Base-by-base conservation (phyloP, 1,140 invertebrate genomes). In the Drosophila paulistorum region DNA sequence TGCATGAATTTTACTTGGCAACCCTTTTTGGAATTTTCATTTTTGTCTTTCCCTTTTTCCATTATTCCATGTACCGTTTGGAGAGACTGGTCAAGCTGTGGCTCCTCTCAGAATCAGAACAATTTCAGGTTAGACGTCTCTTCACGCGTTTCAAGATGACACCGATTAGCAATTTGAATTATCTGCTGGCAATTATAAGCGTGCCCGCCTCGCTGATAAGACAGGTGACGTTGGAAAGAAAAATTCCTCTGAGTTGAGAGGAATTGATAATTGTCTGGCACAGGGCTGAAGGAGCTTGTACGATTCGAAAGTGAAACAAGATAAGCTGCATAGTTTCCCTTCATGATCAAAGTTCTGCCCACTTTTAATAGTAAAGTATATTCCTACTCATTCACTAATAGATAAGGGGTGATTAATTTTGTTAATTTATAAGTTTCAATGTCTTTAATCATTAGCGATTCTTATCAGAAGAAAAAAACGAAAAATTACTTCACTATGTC, bases 401-500 rank as follows among this genome's bases (percentile, higher is more conserved):
- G 74, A 77, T 77, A 77, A 77, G 20, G 69, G 55, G 55, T 77
- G 66, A 70, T 77, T 77, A 76, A 70, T 42, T 54, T 57, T 42
- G 33, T 58, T 64, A 67, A 55, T 71, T 76, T 60, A 70, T 65
- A 63, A 65, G 51, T 59, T 42, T 63, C 61, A 42, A 33, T 35
- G 30, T 57, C 41, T 30, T 60, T 64, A 60, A 74, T 76, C 60
- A 66, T 51, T 55, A 35, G 10, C 39, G 42, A 76, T 59, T 55
- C 42, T 48, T 76, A 76, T 76, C 74, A 39, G 51, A 30, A 7
- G 26, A 48, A 60, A 9, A 51, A 39, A 30, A 35, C 6, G n/a
- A 35, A 14, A n/a, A 37, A 64, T 23, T 62, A 23, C 45, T 51
- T 51, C 7, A 58, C n/a, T 58, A 30, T 7, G 55, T 58, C 30